These are phyloP conservation scores for Orgyia antiqua DNA, from an alignment of 2,888 invertebrate genomes.

Conservation along the genomic window DNA sequence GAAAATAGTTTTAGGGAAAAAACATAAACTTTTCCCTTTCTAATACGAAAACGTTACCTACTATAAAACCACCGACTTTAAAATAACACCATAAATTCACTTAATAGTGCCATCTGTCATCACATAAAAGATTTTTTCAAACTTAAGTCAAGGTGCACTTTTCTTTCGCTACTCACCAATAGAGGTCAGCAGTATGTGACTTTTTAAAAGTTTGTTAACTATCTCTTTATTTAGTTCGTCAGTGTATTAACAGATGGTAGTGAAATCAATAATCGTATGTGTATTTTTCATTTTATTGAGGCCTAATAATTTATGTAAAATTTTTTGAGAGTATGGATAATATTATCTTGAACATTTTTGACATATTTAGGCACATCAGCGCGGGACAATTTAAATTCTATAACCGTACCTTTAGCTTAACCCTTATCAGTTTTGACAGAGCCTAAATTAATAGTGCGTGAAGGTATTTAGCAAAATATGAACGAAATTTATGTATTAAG, in stretches of 20 bases:
- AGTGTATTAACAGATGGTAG: conserved; percentile 54
- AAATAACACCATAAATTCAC: not conserved
- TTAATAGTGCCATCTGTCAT: conserved; percentile 56
- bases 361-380: conserved; percentile 17
- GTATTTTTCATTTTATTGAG: no score
- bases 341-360: conserved; percentile 8
- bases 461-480: conserved; percentile 53
- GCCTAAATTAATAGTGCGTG: conserved; percentile 61
- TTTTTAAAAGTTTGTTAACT: conserved; percentile 42
- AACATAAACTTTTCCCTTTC: no score
- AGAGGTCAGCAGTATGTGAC: conserved; percentile 54
- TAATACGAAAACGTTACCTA: no score
- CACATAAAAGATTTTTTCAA: conserved; percentile 21
- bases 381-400: conserved; percentile 44
- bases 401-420: conserved; percentile 53
- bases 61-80: no score
- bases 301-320: not conserved
- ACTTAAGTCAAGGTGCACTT: conserved; percentile 29
- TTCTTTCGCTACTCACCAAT: conserved; percentile 51
- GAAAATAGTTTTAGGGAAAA: no score
- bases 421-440: conserved; percentile 60
- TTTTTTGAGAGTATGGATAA: not conserved
- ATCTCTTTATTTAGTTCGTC: conserved; percentile 49
- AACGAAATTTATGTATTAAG: conserved; percentile 30
- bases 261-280: conserved; percentile 24